Conservation (phyloP, 92 coral and sea anemone genomes). For the Scolanthus callimorphus region DNA sequence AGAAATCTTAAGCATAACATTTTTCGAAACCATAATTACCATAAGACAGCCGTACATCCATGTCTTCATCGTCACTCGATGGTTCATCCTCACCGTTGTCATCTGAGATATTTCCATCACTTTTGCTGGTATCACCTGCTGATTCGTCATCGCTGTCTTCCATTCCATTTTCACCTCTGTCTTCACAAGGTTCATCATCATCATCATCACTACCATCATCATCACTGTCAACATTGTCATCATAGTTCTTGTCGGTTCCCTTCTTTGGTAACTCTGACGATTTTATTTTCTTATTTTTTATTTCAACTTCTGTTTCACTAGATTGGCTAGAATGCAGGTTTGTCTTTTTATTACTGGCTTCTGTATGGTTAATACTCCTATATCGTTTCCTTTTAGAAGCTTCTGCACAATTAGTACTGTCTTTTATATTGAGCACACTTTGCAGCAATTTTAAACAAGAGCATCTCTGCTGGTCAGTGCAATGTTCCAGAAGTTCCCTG, state of each 20-base stretch:
- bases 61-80: no score
- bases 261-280: neutral
- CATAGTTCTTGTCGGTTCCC: neutral
- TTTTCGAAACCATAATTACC: no score
- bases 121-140: slow-evolving; percentile 8
- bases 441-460: slow-evolving; percentile 2
- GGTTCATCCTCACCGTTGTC: no score
- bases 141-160: neutral
- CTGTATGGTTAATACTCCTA: neutral
- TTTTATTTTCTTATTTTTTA: neutral
- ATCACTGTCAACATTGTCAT: slow-evolving; percentile 1
- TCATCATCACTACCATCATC: slow-evolving; percentile 13
- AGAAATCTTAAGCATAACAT: no score
- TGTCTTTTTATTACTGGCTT: neutral
- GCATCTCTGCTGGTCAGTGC: slow-evolving; percentile 10
- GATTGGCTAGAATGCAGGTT: neutral
- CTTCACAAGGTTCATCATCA: slow-evolving; percentile 6
- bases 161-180: neutral
- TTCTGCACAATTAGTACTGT: slow-evolving; percentile 3
- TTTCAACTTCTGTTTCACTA: neutral
- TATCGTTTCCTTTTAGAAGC: neutral
- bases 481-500: slow-evolving; percentile 3
- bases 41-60: no score
- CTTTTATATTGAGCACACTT: slow-evolving; percentile 3
- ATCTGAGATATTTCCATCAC: no score